These are phyloP conservation scores for Balanococcus diminutus DNA, from an alignment of 2,888 invertebrate genomes.

Conservation along the genomic window DNA sequence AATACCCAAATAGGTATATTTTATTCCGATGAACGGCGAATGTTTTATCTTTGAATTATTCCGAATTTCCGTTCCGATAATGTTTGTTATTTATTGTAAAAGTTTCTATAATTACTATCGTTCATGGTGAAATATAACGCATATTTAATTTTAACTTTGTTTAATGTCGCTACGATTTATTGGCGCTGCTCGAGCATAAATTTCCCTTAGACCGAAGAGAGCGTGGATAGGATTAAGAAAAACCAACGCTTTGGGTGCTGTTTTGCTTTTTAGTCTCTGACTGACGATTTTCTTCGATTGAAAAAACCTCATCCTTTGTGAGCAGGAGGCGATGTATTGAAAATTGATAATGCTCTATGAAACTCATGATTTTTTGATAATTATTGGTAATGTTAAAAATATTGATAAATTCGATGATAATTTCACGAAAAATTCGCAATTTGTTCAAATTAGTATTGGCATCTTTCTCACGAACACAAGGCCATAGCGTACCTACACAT, in stretches of 20 bases:
- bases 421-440: no score
- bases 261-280: no score
- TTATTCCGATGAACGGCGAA: slow-evolving; percentile 25
- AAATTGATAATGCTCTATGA: no score
- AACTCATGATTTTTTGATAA: no score
- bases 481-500: no score
- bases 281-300: no score
- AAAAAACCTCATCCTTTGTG: no score
- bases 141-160: slow-evolving; percentile 28
- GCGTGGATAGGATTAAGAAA: not conserved
- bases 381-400: no score
- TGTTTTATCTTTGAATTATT: slow-evolving; percentile 40
- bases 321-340: no score
- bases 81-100: slow-evolving; percentile 40
- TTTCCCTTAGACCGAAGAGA: not conserved
- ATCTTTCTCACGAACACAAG: no score
- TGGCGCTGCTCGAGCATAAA: not conserved
- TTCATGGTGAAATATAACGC: slow-evolving; percentile 40
- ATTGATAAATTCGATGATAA: no score
- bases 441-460: no score
- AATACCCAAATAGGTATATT: slow-evolving; percentile 33
- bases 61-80: slow-evolving; percentile 35
- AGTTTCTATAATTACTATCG: slow-evolving; percentile 35
- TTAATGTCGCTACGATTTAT: slow-evolving; percentile 24
- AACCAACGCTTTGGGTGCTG: not conserved